A percentile compares a stretch with the other conserved stretches of the same genome.
These are phyloP conservation scores for Neodiprion pinetum DNA, from an alignment of 1,140 invertebrate species.

Conservation along the genomic window DNA sequence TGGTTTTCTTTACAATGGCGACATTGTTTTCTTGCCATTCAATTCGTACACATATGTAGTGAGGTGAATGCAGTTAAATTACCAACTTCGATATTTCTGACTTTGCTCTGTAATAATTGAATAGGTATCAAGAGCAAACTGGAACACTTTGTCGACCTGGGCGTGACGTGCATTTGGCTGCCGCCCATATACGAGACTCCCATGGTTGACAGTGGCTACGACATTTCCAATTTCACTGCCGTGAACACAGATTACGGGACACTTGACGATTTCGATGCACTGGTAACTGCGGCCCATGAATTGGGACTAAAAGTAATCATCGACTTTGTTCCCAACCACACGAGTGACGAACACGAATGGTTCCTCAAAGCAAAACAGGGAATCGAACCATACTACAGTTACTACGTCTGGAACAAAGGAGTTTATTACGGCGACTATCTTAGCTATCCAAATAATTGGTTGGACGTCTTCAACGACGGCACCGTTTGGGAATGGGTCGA, in stretches of 20 bases:
- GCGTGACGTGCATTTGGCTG: conserved; percentile 50
- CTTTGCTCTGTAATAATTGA: too few species aligned
- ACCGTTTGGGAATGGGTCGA: conserved; percentile 54
- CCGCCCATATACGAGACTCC: conserved; percentile 60
- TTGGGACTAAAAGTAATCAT: conserved; percentile 67
- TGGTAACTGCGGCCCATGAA: conserved; percentile 34
- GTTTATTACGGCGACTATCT: conserved; percentile 43
- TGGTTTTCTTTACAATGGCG: too few species aligned
- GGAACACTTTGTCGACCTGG: conserved; percentile 40
- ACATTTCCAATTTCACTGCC: conserved; percentile 52
- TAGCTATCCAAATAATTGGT: conserved; percentile 52
- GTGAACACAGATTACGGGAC: conserved; percentile 70
- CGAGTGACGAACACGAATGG: conserved; percentile 73
- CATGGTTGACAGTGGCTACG: conserved; percentile 57
- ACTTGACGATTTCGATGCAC: conserved; percentile 62
- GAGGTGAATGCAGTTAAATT: too few species aligned
- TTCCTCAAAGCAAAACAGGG: conserved; percentile 69
- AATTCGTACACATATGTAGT: too few species aligned
- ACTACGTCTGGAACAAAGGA: conserved; percentile 72
- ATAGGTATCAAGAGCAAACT: conserved; percentile 5
- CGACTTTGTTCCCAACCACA: conserved; percentile 81
- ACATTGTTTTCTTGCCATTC: too few species aligned
- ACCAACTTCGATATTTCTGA: too few species aligned
- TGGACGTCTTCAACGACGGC: conserved; percentile 17
- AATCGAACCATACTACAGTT: conserved; percentile 68